Evolutionary conservation across 2,888 invertebrate species (phyloP).

Genomic region (Aphodius sticticus): DNA sequence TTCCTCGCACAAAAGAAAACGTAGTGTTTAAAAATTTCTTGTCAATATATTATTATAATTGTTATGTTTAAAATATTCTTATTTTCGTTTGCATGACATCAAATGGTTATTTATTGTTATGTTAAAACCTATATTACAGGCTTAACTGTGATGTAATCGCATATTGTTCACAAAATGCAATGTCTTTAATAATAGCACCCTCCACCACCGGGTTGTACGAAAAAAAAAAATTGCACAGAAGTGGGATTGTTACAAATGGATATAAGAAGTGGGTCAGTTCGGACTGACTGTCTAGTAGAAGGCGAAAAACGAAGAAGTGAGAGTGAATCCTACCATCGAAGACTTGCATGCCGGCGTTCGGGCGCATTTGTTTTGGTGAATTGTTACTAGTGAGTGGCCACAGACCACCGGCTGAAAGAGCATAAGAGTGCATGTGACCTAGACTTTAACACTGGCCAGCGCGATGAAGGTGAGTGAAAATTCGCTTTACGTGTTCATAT

Average conservation of each 20-base stretch:
- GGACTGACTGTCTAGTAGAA: constrained; percentile 33
- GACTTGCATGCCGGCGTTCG: constrained; percentile 34
- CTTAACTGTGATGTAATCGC: background rate
- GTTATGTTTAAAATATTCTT: too few species aligned
- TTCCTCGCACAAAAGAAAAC: too few species aligned
- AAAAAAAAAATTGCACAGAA: constrained; percentile 11
- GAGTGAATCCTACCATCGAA: constrained; percentile 50
- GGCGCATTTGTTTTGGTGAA: constrained; percentile 34
- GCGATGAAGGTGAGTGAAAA: constrained; percentile 49
- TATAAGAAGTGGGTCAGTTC: constrained; percentile 52
- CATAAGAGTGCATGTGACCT: constrained; percentile 48
- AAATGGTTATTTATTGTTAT: background rate
- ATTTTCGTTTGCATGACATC: background rate
- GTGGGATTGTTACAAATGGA: constrained; percentile 26
- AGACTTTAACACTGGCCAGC: constrained; percentile 44
- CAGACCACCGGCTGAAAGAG: constrained; percentile 42
- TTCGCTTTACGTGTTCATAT: background rate
- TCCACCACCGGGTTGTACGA: background rate
- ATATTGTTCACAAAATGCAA: background rate
- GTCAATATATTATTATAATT: too few species aligned
- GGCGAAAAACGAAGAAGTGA: constrained; percentile 47
- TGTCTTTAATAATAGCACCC: background rate
- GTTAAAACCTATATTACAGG: background rate
- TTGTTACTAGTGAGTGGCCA: background rate
- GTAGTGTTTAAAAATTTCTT: too few species aligned